Evolutionary conservation across 2,113 vertebrate species (phyloP), one percentile per base, ranked within the genome.

Genomic region (Pterocles burchelli): DNA sequence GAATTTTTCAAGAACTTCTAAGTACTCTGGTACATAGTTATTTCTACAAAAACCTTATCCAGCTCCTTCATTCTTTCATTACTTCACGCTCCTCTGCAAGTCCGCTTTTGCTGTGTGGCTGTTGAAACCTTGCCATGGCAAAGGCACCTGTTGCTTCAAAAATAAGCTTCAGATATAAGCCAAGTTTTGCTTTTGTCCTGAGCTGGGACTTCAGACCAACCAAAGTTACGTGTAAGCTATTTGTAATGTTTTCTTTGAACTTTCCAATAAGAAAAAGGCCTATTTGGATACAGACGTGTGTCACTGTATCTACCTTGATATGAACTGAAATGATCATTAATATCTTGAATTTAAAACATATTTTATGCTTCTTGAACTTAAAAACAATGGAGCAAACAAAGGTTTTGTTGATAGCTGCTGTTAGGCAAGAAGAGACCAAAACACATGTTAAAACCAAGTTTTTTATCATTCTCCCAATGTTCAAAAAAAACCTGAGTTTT

Each of bases 131-230:
- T 67, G 21, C 29, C 38, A 14, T 0, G 1, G 33, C 31, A 57
- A 91, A 85, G 24, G 65, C 63, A 81, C 33, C 34, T 55, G 29
- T 66, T 65, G 36, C 61, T 68, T 85, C 20, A 79, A 90, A 90
- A 95, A 65, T 31, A 65, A 11, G 16, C 41, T 48, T 90, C 63
- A 57, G 33, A 49, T 49, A 41, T 36, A 71, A 87, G 17, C 22
- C 46, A 77, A 77, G 17, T 8, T 51, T 87, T 63, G 34, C 9
- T 78, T 91, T 78, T 87, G 20, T 52, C 24, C 38, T 26, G 14
- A 38, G 13, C 7, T 14, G 25, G 52, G 41, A 38, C 17, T 59
- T 93, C 49, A 81, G 48, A 75, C 9, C 61, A 75, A 43, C 2
- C 3, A 11, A 91, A 38, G 43, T 49, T 85, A 54, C 1, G 0